phyloP scores from a whole-genome alignment of 2,888 invertebrate species.

The Coremacera marginata region DNA sequence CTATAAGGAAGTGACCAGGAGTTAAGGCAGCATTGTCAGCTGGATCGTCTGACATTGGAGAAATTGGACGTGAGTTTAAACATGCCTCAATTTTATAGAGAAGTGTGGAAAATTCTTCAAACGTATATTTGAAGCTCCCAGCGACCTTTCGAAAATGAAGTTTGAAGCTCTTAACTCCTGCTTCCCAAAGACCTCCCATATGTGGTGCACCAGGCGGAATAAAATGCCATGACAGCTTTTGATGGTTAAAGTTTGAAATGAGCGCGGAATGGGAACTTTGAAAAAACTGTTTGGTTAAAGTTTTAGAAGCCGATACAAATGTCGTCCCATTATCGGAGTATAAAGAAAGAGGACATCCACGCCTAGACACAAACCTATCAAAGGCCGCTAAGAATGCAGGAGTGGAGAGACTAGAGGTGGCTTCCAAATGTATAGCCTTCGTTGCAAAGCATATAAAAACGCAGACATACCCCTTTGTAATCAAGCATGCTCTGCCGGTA shows the following conservation, averaged over 20 bases:
- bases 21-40: slow-evolving; percentile 22
- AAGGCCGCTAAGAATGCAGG: slow-evolving; percentile 40
- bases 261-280: background rate
- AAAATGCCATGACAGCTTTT: background rate
- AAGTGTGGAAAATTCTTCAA: slow-evolving; percentile 37
- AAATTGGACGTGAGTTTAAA: slow-evolving; percentile 36
- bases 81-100: slow-evolving; percentile 31
- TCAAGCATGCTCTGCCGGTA: too few species aligned
- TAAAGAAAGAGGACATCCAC: slow-evolving; percentile 36
- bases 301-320: slow-evolving; percentile 41
- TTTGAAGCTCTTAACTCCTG: slow-evolving; percentile 19
- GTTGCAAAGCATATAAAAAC: slow-evolving; percentile 46
- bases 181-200: slow-evolving; percentile 16
- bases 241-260: background rate
- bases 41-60: slow-evolving; percentile 31
- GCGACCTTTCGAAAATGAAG: background rate
- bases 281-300: slow-evolving; percentile 24
- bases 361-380: slow-evolving; percentile 38
- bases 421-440: slow-evolving; percentile 40
- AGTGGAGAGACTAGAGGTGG: slow-evolving; percentile 28
- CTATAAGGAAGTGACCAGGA: slow-evolving; percentile 39
- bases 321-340: slow-evolving; percentile 44
- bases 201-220: slow-evolving; percentile 3
- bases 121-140: slow-evolving; percentile 1
- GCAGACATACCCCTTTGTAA: background rate